Evolutionary conservation across 92 coral and sea anemone genomes (phyloP).

Genomic region (Hydrozoanthus gracilis): DNA sequence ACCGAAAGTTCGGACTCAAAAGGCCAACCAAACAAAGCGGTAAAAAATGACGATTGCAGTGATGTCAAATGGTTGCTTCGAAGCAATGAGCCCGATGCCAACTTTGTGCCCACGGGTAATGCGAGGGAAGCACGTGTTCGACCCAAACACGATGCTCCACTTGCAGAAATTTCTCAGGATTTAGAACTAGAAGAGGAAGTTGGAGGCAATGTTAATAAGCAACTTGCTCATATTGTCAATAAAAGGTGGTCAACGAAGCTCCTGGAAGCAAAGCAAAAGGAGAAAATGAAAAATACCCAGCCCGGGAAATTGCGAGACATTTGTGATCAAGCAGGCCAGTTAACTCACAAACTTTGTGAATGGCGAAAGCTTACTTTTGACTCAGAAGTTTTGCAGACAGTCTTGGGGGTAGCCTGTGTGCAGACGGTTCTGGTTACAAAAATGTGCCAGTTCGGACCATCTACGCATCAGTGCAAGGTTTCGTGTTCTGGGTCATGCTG

Average conservation of each 20-base stretch:
- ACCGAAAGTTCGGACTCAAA: too few species aligned
- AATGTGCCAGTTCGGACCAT: too few species aligned
- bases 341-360: too few species aligned
- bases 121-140: neutral
- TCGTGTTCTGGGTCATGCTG: constrained; percentile 34
- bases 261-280: neutral
- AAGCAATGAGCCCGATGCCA: neutral
- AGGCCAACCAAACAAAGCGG: too few species aligned
- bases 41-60: neutral
- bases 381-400: too few species aligned
- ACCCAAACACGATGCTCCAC: neutral
- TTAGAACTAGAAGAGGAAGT: neutral
- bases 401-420: too few species aligned
- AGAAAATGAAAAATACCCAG: neutral
- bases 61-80: neutral
- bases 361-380: too few species aligned
- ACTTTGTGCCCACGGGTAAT: neutral
- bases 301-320: neutral
- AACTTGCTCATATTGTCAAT: neutral
- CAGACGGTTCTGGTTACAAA: too few species aligned
- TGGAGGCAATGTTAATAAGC: neutral
- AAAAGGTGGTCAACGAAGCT: neutral
- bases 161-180: neutral
- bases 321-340: too few species aligned
- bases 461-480: constrained; percentile 9